Evolutionary conservation across 2,888 invertebrate genomes (phyloP).

Genomic region (Hipparchia sbordonii): DNA sequence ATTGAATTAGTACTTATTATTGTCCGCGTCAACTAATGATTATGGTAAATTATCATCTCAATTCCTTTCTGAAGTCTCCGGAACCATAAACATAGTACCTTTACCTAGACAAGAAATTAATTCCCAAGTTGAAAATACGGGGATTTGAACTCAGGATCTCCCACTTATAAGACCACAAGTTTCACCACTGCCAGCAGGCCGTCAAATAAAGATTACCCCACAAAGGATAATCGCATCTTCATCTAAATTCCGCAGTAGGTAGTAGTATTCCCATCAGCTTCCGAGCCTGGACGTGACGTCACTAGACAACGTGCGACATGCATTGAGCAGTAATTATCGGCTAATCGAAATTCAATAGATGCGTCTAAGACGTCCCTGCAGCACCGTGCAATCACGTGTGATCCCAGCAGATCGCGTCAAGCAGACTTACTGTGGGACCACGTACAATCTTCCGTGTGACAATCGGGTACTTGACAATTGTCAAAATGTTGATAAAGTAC

Average conservation of each 20-base stretch:
- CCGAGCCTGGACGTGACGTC: slow-evolving; percentile 8
- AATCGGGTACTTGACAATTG: too few relatives aligned
- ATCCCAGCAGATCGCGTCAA: slow-evolving; percentile 30
- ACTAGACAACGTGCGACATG: slow-evolving; percentile 21
- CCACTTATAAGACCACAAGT: too few relatives aligned
- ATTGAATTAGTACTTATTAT: too few relatives aligned
- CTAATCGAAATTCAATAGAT: slow-evolving; percentile 37
- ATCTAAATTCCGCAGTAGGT: background rate
- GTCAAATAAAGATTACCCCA: background rate
- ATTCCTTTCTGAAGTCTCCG: too few relatives aligned
- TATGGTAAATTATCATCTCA: too few relatives aligned
- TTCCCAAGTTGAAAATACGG: too few relatives aligned
- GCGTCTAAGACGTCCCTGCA: slow-evolving; percentile 45
- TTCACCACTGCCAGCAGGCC: too few relatives aligned
- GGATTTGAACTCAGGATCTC: too few relatives aligned
- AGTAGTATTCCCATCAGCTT: slow-evolving; percentile 14
- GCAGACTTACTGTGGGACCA: slow-evolving; percentile 4
- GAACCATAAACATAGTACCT: too few relatives aligned
- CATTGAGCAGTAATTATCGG: slow-evolving; percentile 29
- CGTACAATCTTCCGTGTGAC: background rate
- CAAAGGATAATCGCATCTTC: background rate
- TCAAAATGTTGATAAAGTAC: too few relatives aligned
- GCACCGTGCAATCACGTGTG: slow-evolving; percentile 31
- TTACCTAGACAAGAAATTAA: too few relatives aligned
- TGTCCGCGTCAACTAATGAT: too few relatives aligned